Evolutionary conservation across 2,797 vertebrate species (phyloP), one percentile per base, ranked within the genome.

Genomic region (Myotis planiceps): DNA sequence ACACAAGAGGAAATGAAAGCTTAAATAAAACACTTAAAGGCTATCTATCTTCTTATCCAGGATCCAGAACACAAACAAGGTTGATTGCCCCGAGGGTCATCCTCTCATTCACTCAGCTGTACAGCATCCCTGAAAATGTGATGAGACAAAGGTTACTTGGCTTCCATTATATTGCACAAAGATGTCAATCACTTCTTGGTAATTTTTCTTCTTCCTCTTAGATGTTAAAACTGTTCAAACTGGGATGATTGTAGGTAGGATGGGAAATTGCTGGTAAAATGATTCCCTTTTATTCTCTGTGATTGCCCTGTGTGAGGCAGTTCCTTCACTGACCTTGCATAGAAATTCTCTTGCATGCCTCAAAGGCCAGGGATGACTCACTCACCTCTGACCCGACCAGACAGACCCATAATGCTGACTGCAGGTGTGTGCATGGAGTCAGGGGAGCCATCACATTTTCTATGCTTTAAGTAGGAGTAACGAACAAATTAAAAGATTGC

Each of bases 291-390:
- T 88, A n/a, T 75, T 79, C 45, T 80, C 65, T 37, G 1, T 27
- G 69, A 76, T 32, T 65, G 12, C 32, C 19, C 2, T 49, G 32
- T 34, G 45, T 66, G 29, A 60, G 19, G 7, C 4, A 42, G 21
- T 78, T 92, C 55, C 55, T 69, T 37, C 39, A n/a, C 19, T 93
- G 93, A 96, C 81, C 90, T 85, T 94, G 84, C 9, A 23, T 66
- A 49, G 78, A 39, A 75, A 29, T 90, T 81, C 55, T 9, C 63
- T 65, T 69, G 21, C 15, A 13, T 51, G 18, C 42, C 34, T 74
- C 69, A 39, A 51, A 76, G 10, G 66, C 29, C 27, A 14, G 0
- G 63, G 53, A 39, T 94, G 80, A 94, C 18, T 96, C 88, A 85
- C 3, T 84, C 78, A 65, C 79, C 7, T 91, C 76, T 94, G 45